Base-by-base conservation (phyloP, 2,888 invertebrate species). In the Plebejus anna region DNA sequence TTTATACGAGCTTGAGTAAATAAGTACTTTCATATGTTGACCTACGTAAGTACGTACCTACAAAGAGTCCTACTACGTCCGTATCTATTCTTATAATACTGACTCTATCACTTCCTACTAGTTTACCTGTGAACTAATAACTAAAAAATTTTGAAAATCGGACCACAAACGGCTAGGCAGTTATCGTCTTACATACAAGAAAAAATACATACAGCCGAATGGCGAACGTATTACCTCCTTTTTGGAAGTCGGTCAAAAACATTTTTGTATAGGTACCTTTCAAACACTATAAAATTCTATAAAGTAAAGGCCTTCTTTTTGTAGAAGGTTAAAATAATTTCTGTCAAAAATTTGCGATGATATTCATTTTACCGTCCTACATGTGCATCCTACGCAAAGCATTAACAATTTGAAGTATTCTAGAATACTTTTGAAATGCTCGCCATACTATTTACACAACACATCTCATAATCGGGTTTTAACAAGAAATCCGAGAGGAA, bases 361-460 rank as follows among this genome's bases (percentile, higher is more conserved):
- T 59, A 32, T 32, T 22, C n/a, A 22, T 22, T 59, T 59, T 59
- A 59, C 59, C 59, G 7, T 9, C 59, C n/a, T 22, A 22, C 59
- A 61, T 61, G 28, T 16, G 32, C 55, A 4, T 59, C 9, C 6
- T 55, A 55, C 59, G 9, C 38, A 59, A 38, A 84, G 88, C 90
- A 90, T 89, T 88, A 80, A 81, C 89, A 90, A 91, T 85, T 90
- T 57, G 90, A 83, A 92, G 89, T 92, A 92, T 92, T 70, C 81
- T 79, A 77, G 82, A 84, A 92, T 92, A 92, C 90, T 92, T 89
- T 92, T 91, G 88, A 90, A 90, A 92, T 91, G 90, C 91, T 82
- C 80, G 75, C 80, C 47, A 72, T 59, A 73, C 76, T 75, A 70
- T 59, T 4, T 28, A 72, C 38, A 66, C 70, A 16, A 22, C 66